Evolutionary conservation across 2,113 vertebrate genomes (phyloP), one percentile per base, ranked within the genome.

Genomic region (Grus americana): DNA sequence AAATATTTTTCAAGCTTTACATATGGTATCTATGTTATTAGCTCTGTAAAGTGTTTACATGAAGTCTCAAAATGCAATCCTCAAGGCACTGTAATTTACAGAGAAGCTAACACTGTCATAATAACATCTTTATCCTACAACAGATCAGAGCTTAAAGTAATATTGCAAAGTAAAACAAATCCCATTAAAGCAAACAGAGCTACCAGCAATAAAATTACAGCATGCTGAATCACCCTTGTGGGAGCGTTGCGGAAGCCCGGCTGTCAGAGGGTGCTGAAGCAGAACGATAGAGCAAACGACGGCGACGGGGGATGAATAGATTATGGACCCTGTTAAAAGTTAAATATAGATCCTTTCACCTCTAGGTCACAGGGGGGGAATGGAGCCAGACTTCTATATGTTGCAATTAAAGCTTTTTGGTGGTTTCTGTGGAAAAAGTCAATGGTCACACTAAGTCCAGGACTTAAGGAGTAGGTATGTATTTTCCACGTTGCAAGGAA

Each of bases 41-140:
- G 95, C 91, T 95, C 96, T 93, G 92, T 74, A 95, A 96, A 97
- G 94, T 94, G 96, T 96, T 94, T 97, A 94, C 61, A 58, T n/a
- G 85, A 81, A 66, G 61, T 73, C 95, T 96, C 58, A 59, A 79
- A 96, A 88, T 16, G 80, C 93, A 93, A 89, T 93, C 88, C 96
- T 97, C 95, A 79, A 90, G 86, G 93, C 95, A 93, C 91, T 55
- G 83, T 85, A 73, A 67, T 91, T 95, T 96, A 78, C 95, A 85
- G 88, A 91, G 95, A 95, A 94, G 93, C 92, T 85, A 96, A 87
- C 71, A 46, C 73, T 97, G 97, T 97, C 96, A 93, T 93, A 95
- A 96, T 94, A 95, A 93, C 40, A 27, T 91, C 80, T 96, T 88
- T 92, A 96, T 96, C 83, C 72, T 40, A 70, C 78, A 96, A 87